A percentile compares a stretch with the other conserved stretches of the same genome.
Evolutionary conservation across 2,888 invertebrate species (phyloP).

Genomic region (Poecilobothrus nobilitatus): DNA sequence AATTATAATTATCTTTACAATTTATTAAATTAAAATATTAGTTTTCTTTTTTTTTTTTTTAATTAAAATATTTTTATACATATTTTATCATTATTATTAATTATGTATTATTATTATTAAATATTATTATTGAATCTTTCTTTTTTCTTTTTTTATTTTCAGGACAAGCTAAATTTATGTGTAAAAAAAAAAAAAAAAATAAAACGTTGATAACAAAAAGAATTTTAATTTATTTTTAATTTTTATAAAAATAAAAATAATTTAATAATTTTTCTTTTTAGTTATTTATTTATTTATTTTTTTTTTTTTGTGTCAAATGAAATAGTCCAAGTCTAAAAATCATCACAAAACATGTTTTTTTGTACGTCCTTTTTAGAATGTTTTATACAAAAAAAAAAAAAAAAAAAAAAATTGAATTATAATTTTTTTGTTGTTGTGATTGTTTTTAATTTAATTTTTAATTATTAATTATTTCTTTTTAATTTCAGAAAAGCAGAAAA

Average conservation of each 20-base stretch:
- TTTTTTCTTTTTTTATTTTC: constrained; percentile 10
- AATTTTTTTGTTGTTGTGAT: too few species aligned
- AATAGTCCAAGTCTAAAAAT: not conserved
- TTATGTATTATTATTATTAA: constrained; percentile 2
- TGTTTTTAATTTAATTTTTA: not conserved
- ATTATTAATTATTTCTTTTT: not conserved
- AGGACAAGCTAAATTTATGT: constrained; percentile 10
- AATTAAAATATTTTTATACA: not conserved
- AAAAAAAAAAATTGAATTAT: too few species aligned
- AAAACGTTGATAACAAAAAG: not conserved
- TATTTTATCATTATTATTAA: constrained; percentile 8
- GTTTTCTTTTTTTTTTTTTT: not conserved
- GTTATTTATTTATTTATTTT: not conserved
- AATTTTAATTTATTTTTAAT: not conserved
- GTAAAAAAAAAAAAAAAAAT: constrained; percentile 7
- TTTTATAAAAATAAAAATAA: not conserved
- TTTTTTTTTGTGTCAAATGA: not conserved
- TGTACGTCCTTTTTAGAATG: not conserved
- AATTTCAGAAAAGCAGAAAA: not conserved
- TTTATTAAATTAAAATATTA: not conserved
- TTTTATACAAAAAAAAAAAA: too few species aligned
- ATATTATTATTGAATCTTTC: constrained; percentile 8
- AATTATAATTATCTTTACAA: not conserved
- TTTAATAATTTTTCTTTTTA: not conserved
- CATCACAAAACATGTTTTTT: not conserved